Conservation (phyloP, 2,888 invertebrate species). For the Orthonevra nobilis region DNA sequence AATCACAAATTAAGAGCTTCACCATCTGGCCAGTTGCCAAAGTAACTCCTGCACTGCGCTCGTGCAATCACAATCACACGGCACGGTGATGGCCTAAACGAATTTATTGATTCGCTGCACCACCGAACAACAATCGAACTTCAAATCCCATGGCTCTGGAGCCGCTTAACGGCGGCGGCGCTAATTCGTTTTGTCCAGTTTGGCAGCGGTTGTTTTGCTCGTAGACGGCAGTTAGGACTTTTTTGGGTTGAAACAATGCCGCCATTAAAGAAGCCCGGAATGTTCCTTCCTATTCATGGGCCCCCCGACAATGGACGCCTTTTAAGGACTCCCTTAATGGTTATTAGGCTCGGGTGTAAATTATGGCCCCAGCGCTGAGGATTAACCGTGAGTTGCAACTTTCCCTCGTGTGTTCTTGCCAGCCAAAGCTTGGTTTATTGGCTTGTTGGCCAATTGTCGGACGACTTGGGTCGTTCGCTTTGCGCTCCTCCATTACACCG, state of each 20-base stretch:
- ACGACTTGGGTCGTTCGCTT: slow-evolving; percentile 13
- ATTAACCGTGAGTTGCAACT: slow-evolving; percentile 53
- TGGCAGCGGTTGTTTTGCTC: slow-evolving; percentile 20
- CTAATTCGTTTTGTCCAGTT: slow-evolving; percentile 43
- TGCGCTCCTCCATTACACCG: slow-evolving; percentile 45
- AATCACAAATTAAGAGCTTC: slow-evolving; percentile 62
- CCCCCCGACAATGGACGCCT: slow-evolving; percentile 34
- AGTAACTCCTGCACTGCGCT: background rate
- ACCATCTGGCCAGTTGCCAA: slow-evolving; percentile 29
- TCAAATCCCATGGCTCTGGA: background rate
- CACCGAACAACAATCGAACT: slow-evolving; percentile 29
- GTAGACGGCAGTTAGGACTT: slow-evolving; percentile 19
- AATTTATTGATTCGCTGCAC: slow-evolving; percentile 61
- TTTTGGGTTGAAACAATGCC: slow-evolving; percentile 65
- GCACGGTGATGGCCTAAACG: slow-evolving; percentile 31
- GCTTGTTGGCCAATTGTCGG: slow-evolving; percentile 37
- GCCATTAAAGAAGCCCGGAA: slow-evolving; percentile 17
- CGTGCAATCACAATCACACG: slow-evolving; percentile 23
- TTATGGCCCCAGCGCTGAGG: slow-evolving; percentile 43
- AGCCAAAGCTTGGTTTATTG: slow-evolving; percentile 46
- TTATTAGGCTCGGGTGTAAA: slow-evolving; percentile 64
- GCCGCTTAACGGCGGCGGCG: slow-evolving; percentile 20
- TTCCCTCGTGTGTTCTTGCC: slow-evolving; percentile 38
- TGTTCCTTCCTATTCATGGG: slow-evolving; percentile 28
- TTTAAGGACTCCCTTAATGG: slow-evolving; percentile 61